A percentile compares a stretch with the other conserved stretches of the same genome.
Evolutionary conservation across 1,140 invertebrate genomes (phyloP).

Genomic region (Platorchestia sp.): DNA sequence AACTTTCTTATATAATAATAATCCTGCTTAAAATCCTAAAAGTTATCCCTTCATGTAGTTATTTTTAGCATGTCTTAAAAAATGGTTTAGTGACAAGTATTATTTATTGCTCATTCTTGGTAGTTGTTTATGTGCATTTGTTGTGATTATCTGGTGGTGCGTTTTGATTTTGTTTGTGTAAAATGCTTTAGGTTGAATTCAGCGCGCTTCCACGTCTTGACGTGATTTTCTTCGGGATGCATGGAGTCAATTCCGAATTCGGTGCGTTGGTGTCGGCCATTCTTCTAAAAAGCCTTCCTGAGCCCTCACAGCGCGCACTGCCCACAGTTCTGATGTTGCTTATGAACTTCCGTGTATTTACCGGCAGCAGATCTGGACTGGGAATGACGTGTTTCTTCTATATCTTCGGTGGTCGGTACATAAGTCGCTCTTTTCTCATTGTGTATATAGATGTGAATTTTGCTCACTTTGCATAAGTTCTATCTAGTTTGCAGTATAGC

Average conservation of each 20-base stretch:
- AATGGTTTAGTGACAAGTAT: neutral
- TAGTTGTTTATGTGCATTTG: neutral
- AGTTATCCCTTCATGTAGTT: too few species aligned
- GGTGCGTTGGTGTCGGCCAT: too few species aligned
- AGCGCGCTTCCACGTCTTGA: neutral
- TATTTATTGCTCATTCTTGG: neutral
- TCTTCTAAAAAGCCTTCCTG: neutral
- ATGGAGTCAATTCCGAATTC: neutral
- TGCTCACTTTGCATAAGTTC: neutral
- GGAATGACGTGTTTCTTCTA: too few species aligned
- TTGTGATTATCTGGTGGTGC: neutral
- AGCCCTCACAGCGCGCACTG: neutral
- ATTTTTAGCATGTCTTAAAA: too few species aligned
- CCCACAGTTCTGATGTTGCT: neutral
- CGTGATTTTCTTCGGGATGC: too few species aligned
- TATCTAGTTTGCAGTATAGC: neutral
- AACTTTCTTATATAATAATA: too few species aligned
- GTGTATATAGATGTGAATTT: neutral
- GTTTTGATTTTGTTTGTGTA: neutral
- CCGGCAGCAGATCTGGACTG: neutral
- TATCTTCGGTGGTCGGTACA: neutral
- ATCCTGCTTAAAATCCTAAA: too few species aligned
- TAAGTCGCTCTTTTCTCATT: neutral
- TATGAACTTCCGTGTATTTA: neutral
- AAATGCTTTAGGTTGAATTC: neutral